These are phyloP conservation scores for Chauna torquata DNA, from an alignment of 2,113 vertebrate species.

Conservation along the genomic window DNA sequence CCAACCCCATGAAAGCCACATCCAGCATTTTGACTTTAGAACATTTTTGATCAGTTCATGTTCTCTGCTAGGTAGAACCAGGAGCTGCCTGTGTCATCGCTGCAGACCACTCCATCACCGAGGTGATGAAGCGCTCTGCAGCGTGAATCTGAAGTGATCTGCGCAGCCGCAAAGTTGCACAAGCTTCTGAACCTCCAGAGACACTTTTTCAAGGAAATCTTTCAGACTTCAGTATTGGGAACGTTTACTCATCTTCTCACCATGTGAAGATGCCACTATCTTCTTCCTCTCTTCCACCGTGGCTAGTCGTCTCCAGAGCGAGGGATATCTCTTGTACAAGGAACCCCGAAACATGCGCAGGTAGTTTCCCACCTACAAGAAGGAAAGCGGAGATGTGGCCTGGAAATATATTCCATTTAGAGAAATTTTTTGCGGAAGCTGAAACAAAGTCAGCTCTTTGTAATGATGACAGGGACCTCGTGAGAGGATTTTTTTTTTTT, in stretches of 20 bases:
- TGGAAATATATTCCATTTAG: neutral
- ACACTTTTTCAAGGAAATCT: neutral
- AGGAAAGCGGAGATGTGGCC: neutral
- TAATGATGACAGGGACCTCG: neutral
- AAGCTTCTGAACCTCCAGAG: neutral
- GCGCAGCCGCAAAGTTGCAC: neutral
- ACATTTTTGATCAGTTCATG: neutral
- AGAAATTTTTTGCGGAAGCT: neutral
- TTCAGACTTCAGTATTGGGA: neutral
- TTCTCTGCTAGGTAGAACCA: neutral
- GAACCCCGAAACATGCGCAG: slow-evolving; percentile 98
- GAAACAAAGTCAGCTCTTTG: neutral
- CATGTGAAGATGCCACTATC: slow-evolving; percentile 98
- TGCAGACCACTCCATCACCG: neutral
- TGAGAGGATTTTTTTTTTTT: neutral
- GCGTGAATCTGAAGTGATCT: neutral
- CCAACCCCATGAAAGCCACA: neutral
- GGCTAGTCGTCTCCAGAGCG: slow-evolving; percentile 93
- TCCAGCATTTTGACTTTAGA: neutral
- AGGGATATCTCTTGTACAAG: slow-evolving; percentile 96
- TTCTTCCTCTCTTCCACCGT: slow-evolving; percentile 98
- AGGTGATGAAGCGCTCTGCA: neutral
- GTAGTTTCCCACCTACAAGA: slow-evolving; percentile 93
- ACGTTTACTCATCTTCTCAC: slow-evolving; percentile 71
- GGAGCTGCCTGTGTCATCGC: neutral